Evolutionary conservation across 2,113 vertebrate species (phyloP).

Genomic region (Nicator chloris): DNA sequence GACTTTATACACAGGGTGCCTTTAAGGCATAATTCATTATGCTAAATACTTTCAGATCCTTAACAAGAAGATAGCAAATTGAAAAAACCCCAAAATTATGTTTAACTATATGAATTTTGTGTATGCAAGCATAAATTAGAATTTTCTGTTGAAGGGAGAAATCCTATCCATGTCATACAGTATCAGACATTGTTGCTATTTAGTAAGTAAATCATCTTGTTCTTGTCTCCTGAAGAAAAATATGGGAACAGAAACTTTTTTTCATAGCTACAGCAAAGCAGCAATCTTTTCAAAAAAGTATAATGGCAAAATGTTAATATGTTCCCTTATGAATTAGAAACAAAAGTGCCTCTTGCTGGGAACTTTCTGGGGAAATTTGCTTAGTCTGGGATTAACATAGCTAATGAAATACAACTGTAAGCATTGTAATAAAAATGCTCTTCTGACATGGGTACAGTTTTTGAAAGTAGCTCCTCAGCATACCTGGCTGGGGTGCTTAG

Average conservation of each 20-base stretch:
- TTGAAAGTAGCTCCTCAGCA: background rate
- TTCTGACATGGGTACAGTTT: background rate
- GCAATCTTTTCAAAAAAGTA: background rate
- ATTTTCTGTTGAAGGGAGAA: background rate
- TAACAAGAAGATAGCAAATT: background rate
- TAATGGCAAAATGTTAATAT: background rate
- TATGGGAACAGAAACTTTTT: background rate
- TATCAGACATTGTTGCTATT: background rate
- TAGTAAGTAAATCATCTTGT: background rate
- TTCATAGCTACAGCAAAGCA: background rate
- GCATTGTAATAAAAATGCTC: background rate
- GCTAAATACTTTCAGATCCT: background rate
- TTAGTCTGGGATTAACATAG: conserved; percentile 1
- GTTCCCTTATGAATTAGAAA: background rate
- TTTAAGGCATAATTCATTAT: background rate
- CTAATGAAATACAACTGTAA: background rate
- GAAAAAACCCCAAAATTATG: background rate
- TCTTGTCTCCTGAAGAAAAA: background rate
- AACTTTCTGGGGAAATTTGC: background rate
- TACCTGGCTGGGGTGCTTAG: background rate
- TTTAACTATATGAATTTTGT: background rate
- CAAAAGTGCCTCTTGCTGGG: background rate
- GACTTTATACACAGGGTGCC: background rate
- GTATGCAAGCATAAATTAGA: background rate
- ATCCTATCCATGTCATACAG: background rate